Conservation (phyloP, 2,888 invertebrate species). For the Polia nebulosa region DNA sequence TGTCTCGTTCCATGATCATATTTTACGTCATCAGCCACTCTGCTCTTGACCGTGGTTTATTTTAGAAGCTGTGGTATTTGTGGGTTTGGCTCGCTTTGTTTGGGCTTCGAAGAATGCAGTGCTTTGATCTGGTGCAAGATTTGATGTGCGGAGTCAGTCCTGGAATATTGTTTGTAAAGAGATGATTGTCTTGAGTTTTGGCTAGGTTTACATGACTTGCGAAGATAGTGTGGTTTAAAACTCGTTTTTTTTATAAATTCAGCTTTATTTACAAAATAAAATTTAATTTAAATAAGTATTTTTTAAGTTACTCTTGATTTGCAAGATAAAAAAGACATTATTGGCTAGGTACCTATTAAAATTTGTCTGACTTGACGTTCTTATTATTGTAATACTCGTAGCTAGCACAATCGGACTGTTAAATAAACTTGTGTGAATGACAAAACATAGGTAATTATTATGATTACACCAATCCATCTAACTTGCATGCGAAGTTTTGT, state of each 20-base stretch:
- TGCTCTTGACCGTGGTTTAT: conserved; percentile 57
- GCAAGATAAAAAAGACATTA: too few species aligned
- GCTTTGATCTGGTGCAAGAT: conserved; percentile 51
- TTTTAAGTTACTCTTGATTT: too few species aligned
- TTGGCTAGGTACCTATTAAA: too few species aligned
- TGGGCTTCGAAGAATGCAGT: conserved; percentile 35
- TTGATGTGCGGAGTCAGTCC: conserved; percentile 32
- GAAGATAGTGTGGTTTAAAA: background rate
- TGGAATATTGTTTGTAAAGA: conserved; percentile 23
- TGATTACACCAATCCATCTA: too few species aligned
- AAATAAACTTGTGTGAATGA: too few species aligned
- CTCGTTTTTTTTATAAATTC: background rate
- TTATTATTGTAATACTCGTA: too few species aligned
- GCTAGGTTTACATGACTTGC: background rate
- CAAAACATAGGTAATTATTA: too few species aligned
- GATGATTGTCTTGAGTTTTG: conserved; percentile 1
- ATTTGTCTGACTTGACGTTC: too few species aligned
- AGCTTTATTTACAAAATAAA: background rate
- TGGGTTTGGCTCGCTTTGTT: conserved; percentile 38
- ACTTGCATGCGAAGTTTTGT: too few species aligned
- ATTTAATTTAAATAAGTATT: too few species aligned
- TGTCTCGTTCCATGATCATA: conserved; percentile 45
- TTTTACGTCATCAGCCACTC: conserved; percentile 55
- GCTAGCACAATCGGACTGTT: too few species aligned
- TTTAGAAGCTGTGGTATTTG: conserved; percentile 44